Percentiles rank a stretch among this genome's conserved stretches.
phyloP scores from a whole-genome alignment of 2,888 invertebrate species.

The Aspidapion aeneum region DNA sequence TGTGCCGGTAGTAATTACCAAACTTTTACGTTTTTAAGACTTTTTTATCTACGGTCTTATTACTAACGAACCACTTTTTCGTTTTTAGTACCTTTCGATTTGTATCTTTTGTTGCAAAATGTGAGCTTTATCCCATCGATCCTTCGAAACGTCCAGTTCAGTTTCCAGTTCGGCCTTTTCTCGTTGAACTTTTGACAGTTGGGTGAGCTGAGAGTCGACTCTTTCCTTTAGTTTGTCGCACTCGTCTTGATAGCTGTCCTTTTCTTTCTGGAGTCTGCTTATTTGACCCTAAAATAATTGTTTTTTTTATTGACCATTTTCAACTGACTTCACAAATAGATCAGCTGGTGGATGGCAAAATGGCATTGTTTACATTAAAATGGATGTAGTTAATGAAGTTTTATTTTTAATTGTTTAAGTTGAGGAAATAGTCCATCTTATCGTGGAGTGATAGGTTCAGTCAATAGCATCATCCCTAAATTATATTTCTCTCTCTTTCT shows the following conservation, averaged over 20 bases:
- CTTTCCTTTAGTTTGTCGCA: conserved; percentile 78
- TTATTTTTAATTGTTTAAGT: no score
- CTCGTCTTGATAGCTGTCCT: conserved; percentile 78
- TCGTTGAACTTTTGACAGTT: conserved; percentile 77
- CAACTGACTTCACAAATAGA: background rate
- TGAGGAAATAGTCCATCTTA: no score
- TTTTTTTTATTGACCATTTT: background rate
- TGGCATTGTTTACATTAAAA: no score
- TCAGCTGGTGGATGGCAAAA: no score
- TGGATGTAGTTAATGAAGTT: no score
- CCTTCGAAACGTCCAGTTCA: conserved; percentile 82
- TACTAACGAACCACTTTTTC: no score
- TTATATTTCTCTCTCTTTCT: no score
- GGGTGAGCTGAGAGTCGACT: conserved; percentile 75
- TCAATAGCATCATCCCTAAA: no score
- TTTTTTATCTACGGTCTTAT: no score
- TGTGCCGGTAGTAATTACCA: no score
- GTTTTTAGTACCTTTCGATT: background rate
- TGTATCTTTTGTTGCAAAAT: conserved; percentile 16
- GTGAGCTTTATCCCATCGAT: conserved; percentile 43
- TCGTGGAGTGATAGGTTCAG: no score
- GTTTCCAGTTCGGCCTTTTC: conserved; percentile 82
- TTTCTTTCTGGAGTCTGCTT: conserved; percentile 81
- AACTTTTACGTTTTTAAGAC: no score
- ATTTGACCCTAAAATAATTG: conserved; percentile 58